Evolutionary conservation across 92 coral and sea anemone genomes (phyloP).

Genomic region (Porites divaricata): DNA sequence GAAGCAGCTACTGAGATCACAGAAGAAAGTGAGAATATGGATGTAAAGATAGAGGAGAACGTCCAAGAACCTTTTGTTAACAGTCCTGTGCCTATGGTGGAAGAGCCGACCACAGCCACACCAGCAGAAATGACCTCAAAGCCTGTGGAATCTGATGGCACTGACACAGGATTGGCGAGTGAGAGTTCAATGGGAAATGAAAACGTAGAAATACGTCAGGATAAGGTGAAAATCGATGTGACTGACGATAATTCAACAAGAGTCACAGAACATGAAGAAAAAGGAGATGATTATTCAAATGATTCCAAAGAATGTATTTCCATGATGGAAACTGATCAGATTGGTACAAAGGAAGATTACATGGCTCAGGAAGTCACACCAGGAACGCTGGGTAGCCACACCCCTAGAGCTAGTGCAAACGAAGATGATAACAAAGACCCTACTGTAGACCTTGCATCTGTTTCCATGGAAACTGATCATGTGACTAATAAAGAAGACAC

Average conservation of each 20-base stretch:
- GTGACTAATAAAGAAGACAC: not conserved
- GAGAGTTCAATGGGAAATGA: conserved; percentile 1
- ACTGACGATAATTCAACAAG: not conserved
- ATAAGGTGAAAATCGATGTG: not conserved
- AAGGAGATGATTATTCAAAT: not conserved
- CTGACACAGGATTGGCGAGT: not conserved
- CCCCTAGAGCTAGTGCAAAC: not conserved
- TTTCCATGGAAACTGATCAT: not conserved
- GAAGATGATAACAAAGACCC: not conserved
- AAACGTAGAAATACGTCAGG: conserved; percentile 23
- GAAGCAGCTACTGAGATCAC: not conserved
- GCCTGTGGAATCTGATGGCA: not conserved
- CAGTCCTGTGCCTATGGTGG: not conserved
- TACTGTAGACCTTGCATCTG: not conserved
- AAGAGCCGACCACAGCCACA: not conserved
- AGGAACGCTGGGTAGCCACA: not conserved
- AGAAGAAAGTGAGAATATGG: not conserved
- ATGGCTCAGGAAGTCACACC: conserved; percentile 19
- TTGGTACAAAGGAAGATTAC: not conserved
- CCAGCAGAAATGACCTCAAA: not conserved
- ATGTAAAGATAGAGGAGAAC: not conserved
- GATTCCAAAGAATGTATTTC: not conserved
- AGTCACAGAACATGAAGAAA: not conserved
- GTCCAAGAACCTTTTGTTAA: not conserved
- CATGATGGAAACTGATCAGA: conserved; percentile 42